Conservation (phyloP, 1,140 invertebrate species). For the Condylostylus longicornis region DNA sequence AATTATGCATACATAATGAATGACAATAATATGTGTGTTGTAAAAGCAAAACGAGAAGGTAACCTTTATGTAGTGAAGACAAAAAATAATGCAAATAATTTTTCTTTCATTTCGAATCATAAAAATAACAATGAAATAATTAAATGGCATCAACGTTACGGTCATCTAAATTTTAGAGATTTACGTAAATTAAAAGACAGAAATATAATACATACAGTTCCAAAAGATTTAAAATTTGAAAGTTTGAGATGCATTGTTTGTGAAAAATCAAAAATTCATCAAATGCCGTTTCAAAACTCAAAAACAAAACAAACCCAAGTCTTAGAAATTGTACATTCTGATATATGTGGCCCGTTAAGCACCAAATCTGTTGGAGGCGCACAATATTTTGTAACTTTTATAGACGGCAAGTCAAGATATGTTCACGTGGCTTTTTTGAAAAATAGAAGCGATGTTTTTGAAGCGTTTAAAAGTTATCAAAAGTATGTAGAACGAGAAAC, state of each 20-base stretch:
- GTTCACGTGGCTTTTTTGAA: constrained; percentile 30
- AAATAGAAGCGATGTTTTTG: constrained; percentile 26
- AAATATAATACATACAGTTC: constrained; percentile 1
- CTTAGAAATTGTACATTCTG: constrained; percentile 28
- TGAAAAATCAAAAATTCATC: constrained; percentile 18
- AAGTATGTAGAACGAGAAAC: constrained; percentile 14
- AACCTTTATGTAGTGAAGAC: too few relatives aligned
- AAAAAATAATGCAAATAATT: too few relatives aligned
- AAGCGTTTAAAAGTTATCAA: constrained; percentile 21
- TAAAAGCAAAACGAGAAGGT: too few relatives aligned
- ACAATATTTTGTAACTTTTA: constrained; percentile 30
- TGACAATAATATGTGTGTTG: too few relatives aligned
- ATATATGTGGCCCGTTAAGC: constrained; percentile 30
- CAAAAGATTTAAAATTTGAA: neutral
- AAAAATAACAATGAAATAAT: too few relatives aligned
- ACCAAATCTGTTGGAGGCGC: constrained; percentile 17
- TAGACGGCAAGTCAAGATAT: constrained; percentile 26
- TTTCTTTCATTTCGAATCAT: too few relatives aligned
- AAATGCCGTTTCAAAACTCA: constrained; percentile 15
- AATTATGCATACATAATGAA: too few relatives aligned
- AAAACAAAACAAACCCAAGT: constrained; percentile 11
- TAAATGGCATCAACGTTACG: constrained; percentile 4
- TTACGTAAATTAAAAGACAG: neutral
- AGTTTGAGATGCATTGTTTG: constrained; percentile 16
- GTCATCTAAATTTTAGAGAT: constrained; percentile 1